phyloP scores from a whole-genome alignment of 2,888 invertebrate genomes.

The Coremacera marginata region DNA sequence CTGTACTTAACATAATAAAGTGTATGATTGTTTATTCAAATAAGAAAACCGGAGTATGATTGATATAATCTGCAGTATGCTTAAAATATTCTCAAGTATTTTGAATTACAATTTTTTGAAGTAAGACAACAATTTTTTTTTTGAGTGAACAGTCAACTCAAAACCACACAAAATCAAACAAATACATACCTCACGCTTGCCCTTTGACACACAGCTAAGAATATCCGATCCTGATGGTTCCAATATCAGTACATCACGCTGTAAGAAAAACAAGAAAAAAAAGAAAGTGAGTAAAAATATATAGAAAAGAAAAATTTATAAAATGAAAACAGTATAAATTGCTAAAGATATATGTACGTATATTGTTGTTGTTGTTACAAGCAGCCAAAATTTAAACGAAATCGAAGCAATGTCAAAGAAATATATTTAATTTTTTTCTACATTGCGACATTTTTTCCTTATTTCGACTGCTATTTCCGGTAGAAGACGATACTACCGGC shows the following conservation, averaged over 20 bases:
- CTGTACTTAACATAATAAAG: too few relatives aligned
- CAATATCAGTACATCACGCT: conserved; percentile 89
- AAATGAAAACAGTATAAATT: neutral
- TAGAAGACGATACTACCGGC: neutral
- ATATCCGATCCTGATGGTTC: conserved; percentile 86
- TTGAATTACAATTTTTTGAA: too few relatives aligned
- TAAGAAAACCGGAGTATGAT: too few relatives aligned
- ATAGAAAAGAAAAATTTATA: neutral
- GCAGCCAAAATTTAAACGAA: neutral
- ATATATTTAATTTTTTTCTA: neutral
- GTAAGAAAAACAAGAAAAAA: conserved; percentile 66
- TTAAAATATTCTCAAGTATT: too few relatives aligned
- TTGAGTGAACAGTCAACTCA: too few relatives aligned
- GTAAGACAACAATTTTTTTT: too few relatives aligned
- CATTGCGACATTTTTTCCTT: neutral
- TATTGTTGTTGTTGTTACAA: neutral
- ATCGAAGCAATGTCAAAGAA: conserved; percentile 3
- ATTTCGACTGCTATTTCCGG: neutral
- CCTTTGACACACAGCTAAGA: conserved; percentile 92
- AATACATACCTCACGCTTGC: conserved; percentile 87
- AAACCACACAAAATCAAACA: neutral
- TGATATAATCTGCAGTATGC: too few relatives aligned
- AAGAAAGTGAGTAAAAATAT: neutral
- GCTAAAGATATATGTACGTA: neutral
- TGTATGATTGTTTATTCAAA: too few relatives aligned